Base-by-base conservation (phyloP, 2,113 vertebrate species). In the Seriola rivoliana region DNA sequence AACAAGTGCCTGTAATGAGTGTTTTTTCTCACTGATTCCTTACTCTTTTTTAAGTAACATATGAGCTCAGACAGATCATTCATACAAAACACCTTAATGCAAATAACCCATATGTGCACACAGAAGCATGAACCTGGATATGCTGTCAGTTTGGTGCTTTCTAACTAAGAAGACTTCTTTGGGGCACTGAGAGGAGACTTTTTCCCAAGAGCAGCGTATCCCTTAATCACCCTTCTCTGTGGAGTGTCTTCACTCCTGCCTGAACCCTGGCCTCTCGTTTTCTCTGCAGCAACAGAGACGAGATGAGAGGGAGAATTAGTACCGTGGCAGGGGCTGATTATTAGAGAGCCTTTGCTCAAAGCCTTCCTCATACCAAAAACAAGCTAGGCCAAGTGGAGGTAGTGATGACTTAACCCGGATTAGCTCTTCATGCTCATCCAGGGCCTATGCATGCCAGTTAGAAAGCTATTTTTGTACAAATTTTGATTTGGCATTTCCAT, bases 261-360 rank as follows among this genome's bases (percentile, higher is more conserved):
- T 74, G 74, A 91, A 90, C 87, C 79, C 32, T 81, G 78, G 46
- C 65, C 71, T 34, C 67, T 83, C 19, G 4, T 85, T 84, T 87
- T 78, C 75, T 85, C 75, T 66, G 70, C 70, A 55, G 77, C 73
- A 81, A 60, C 75, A 66, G 32, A 78, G 74, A 81, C 54, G 9
- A 75, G 82, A 87, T 73, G 76, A 89, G 90, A 74, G 50, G 44
- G 66, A 75, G 81, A 80, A 85, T 91, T 90, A 86, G 75, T 42
- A 16, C 65, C 13, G 42, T 84, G 80, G 69, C 79, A 86, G 60
- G 55, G 72, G 10, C 70, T 85, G 81, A 87, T 74, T 91, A 83
- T 85, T 75, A 68, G 54, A 83, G 12, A 66, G 76, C 58, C 78
- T 84, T 75, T 70, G 55, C 75, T 75, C 55, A 66, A 84, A 86